Conservation (phyloP, 2,888 invertebrate species). For the Melieria omissa region DNA sequence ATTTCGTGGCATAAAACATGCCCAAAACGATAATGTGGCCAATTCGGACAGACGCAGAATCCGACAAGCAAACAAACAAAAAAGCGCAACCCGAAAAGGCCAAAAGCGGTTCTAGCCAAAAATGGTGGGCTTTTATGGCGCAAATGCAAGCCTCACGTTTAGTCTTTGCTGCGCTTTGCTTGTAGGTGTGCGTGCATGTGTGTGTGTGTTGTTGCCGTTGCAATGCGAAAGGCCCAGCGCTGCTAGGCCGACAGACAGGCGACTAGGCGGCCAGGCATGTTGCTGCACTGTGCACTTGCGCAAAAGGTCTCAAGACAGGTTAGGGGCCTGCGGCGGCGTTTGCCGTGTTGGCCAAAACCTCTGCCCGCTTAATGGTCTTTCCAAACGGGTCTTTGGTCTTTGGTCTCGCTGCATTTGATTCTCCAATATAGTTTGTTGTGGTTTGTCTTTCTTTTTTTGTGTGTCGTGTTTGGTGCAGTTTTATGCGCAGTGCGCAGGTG, state of each 20-base stretch:
- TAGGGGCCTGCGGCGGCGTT: constrained; percentile 52
- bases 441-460: too few relatives aligned
- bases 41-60: too few relatives aligned
- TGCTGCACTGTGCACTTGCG: constrained; percentile 54
- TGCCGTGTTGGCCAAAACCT: not conserved
- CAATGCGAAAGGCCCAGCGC: not conserved
- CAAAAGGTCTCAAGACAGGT: constrained; percentile 61
- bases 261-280: too few relatives aligned
- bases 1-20: too few relatives aligned
- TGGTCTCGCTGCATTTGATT: constrained; percentile 15
- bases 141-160: not conserved
- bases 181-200: constrained; percentile 11
- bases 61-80: too few relatives aligned
- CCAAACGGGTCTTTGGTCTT: constrained; percentile 18
- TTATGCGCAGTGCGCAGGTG: not conserved
- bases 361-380: constrained; percentile 51
- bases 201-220: not conserved
- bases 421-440: not conserved
- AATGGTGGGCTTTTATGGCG: constrained; percentile 49
- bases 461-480: constrained; percentile 27
- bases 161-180: not conserved
- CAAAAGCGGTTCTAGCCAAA: constrained; percentile 58
- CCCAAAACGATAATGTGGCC: too few relatives aligned
- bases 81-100: constrained; percentile 44
- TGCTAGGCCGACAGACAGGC: not conserved